Percentiles rank a stretch among this genome's conserved stretches.
These are phyloP conservation scores for Chromis chromis DNA, from an alignment of 2,797 vertebrate genomes.

Conservation along the genomic window DNA sequence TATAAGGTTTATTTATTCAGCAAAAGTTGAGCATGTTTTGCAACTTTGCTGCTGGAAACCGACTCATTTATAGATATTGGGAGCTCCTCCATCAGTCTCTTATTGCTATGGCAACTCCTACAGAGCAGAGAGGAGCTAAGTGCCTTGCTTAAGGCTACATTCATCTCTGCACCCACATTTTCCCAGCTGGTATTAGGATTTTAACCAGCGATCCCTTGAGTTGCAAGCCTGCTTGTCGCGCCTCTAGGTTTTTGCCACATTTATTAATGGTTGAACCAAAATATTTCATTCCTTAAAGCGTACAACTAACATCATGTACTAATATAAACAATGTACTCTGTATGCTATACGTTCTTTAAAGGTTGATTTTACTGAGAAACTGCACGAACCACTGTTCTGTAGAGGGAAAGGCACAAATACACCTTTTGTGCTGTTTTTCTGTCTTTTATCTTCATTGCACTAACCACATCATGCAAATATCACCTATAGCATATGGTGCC, in stretches of 20 bases:
- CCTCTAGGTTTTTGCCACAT: conserved; percentile 12
- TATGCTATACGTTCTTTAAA: conserved; percentile 31
- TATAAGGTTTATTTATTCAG: conserved; percentile 53
- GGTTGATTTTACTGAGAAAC: conserved; percentile 20
- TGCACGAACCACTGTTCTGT: conserved; percentile 61
- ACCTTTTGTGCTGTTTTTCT: conserved; percentile 60
- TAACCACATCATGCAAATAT: conserved; percentile 69
- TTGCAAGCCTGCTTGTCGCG: conserved; percentile 35
- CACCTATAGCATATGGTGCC: conserved; percentile 51
- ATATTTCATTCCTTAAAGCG: conserved; percentile 13
- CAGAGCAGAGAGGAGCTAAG: conserved; percentile 23
- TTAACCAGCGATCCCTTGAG: conserved; percentile 7
- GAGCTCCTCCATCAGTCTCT: not conserved
- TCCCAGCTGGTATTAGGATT: not conserved
- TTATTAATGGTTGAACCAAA: conserved; percentile 27
- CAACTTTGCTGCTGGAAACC: conserved; percentile 46
- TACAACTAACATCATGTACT: conserved; percentile 63
- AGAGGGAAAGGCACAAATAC: conserved; percentile 62
- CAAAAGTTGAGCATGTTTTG: conserved; percentile 65
- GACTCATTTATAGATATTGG: conserved; percentile 34
- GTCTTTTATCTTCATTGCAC: conserved; percentile 65
- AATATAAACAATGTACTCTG: conserved; percentile 41
- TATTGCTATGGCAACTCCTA: conserved; percentile 21
- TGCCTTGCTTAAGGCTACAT: conserved; percentile 6
- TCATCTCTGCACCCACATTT: conserved; percentile 28